phyloP scores from a whole-genome alignment of 2,797 vertebrate species.

The Coregonus suidteri region DNA sequence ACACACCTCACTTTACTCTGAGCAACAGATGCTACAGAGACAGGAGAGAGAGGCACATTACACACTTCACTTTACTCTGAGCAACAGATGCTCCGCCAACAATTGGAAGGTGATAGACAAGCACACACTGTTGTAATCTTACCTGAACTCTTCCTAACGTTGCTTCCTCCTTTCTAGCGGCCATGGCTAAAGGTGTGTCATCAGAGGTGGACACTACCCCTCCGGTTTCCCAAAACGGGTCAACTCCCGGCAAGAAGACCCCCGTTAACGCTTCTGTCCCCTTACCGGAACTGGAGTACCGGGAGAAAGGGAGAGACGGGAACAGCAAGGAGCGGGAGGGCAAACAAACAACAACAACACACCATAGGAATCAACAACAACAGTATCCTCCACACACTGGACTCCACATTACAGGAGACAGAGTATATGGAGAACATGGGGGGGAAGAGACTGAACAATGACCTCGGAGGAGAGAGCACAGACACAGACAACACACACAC shows the following conservation, averaged over 20 bases:
- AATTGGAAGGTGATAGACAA: not conserved
- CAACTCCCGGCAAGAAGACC: conserved; percentile 86
- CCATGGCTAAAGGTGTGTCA: conserved; percentile 87
- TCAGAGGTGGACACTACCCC: conserved; percentile 87
- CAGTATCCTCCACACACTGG: conserved; percentile 93
- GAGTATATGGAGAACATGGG: conserved; percentile 97
- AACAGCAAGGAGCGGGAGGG: conserved; percentile 85
- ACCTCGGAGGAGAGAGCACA: conserved; percentile 80
- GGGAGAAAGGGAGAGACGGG: conserved; percentile 90
- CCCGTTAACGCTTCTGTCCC: conserved; percentile 67
- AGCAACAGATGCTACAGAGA: conserved; percentile 96
- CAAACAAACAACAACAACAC: conserved; percentile 80
- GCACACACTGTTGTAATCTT: not conserved
- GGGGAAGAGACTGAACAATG: conserved; percentile 95
- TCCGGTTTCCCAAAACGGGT: conserved; percentile 89
- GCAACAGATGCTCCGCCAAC: not conserved
- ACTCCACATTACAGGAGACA: conserved; percentile 97
- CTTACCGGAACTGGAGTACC: conserved; percentile 94
- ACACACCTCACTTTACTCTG: conserved; percentile 37
- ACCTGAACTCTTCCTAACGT: not conserved
- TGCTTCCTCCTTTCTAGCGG: conserved; percentile 55
- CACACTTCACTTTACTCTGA: not conserved
- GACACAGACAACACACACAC: conserved; percentile 55
- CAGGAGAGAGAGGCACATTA: conserved; percentile 87
- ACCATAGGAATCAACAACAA: conserved; percentile 93